Evolutionary conservation across 1,140 invertebrate species (phyloP).

Genomic region (Wasmannia auropunctata): DNA sequence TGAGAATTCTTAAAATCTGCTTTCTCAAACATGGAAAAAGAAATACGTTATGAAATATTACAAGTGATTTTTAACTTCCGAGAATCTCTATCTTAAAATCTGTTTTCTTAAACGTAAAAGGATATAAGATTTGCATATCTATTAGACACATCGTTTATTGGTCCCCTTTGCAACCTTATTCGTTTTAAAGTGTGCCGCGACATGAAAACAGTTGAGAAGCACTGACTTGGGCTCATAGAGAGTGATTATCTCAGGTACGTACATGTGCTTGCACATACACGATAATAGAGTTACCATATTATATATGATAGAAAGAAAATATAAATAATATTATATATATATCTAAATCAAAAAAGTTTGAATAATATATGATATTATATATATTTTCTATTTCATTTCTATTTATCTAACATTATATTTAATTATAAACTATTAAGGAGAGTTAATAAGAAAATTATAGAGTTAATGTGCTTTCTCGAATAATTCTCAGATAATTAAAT

Average conservation of each 20-base stretch:
- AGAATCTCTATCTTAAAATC: background rate
- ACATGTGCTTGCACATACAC: background rate
- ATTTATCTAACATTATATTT: background rate
- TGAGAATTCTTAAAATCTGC: background rate
- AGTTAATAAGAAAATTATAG: background rate
- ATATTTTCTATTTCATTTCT: background rate
- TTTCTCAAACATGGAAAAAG: background rate
- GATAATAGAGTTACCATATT: background rate
- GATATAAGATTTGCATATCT: background rate
- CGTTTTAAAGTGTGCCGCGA: background rate
- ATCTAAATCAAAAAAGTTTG: background rate
- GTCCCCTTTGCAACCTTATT: background rate
- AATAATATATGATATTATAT: background rate
- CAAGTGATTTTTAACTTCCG: background rate
- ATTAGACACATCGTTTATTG: background rate
- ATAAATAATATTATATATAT: no score
- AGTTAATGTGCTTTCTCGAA: background rate
- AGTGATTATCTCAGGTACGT: background rate
- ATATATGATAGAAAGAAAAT: no score
- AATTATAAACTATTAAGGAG: background rate
- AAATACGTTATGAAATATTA: background rate
- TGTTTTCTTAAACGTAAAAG: background rate
- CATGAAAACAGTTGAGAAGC: background rate
- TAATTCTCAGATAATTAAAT: background rate
- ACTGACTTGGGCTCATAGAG: background rate